Conservation (phyloP, 2,113 vertebrate genomes). For the Poecile atricapillus region DNA sequence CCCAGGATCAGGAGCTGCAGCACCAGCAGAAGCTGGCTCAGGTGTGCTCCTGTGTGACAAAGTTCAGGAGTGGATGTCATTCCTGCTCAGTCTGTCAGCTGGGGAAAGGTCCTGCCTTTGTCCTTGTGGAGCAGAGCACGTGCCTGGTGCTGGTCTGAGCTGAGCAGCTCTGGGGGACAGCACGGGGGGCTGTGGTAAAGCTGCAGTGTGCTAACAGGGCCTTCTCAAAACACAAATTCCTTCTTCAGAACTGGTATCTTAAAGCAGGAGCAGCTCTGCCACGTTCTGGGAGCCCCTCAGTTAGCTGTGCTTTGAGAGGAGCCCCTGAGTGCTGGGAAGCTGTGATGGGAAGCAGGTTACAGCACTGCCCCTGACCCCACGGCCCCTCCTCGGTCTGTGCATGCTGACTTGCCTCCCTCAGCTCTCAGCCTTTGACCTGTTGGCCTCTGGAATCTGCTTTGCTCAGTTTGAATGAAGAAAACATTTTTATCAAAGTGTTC, state of each 20-base stretch:
- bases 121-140: not conserved
- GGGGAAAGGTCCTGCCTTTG: not conserved
- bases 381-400: not conserved
- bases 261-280: not conserved
- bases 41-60: fast-evolving
- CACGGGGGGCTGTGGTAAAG: not conserved
- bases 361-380: not conserved
- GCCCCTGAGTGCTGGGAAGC: not conserved
- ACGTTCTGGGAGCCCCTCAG: fast-evolving
- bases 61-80: not conserved
- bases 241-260: fast-evolving
- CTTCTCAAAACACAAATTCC: fast-evolving
- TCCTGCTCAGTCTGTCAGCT: not conserved
- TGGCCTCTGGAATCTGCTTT: not conserved
- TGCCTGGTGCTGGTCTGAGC: not conserved
- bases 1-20: not conserved
- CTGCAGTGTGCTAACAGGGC: not conserved
- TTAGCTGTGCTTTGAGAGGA: not conserved
- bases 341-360: not conserved
- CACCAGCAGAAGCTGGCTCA: not conserved
- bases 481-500: not conserved
- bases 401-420: not conserved
- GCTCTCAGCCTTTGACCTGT: not conserved
- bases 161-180: not conserved
- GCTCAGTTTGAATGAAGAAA: not conserved